Evolutionary conservation across 2,113 vertebrate genomes (phyloP).

Genomic region (Aldabrachelys gigantea): DNA sequence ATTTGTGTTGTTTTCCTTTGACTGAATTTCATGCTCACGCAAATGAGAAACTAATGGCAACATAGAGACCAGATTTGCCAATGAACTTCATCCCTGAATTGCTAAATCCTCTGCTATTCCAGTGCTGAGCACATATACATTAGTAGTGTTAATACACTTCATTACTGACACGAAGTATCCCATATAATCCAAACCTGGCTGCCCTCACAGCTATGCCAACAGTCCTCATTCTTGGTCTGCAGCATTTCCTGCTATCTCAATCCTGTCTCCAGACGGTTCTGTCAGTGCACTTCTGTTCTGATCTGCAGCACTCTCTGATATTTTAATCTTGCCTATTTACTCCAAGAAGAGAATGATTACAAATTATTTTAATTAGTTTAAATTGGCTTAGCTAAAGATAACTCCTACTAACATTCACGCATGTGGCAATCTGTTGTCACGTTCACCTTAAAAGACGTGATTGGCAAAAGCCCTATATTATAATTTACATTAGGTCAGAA

Average conservation of each 20-base stretch:
- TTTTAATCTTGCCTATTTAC: background rate
- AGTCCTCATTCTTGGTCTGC: background rate
- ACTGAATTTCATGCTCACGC: background rate
- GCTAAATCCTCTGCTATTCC: constrained; percentile 18
- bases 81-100: background rate
- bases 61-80: constrained; percentile 31
- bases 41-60: constrained; percentile 58
- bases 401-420: background rate
- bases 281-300: background rate
- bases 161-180: background rate
- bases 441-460: rapidly evolving
- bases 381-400: background rate
- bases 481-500: background rate
- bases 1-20: background rate
- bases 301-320: background rate
- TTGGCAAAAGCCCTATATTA: background rate
- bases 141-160: background rate
- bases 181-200: background rate
- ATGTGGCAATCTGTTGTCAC: background rate
- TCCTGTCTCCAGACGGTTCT: rapidly evolving
- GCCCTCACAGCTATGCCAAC: background rate
- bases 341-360: background rate
- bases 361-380: background rate
- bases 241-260: background rate
- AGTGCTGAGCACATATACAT: constrained; percentile 22